Evolutionary conservation across 2,797 vertebrate species (phyloP), one percentile per base, ranked within the genome.

Genomic region (Spea hammondii): DNA sequence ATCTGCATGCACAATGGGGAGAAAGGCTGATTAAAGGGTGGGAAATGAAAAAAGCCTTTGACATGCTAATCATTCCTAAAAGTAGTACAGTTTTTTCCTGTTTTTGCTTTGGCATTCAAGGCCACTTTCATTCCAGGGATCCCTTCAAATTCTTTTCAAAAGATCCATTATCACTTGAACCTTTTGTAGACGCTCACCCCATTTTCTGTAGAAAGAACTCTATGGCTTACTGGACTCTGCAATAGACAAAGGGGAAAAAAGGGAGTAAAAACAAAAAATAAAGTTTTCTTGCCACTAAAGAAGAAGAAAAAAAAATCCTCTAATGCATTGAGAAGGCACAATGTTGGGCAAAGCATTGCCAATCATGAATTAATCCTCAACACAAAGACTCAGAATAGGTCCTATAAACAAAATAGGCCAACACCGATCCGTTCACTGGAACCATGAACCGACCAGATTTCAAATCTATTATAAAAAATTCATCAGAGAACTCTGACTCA

Each of bases 31-130:
- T 81, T 81, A 81, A 50, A 76, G 47, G 44, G 53, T 80, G 73
- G 67, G 48, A 81, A 81, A 76, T 60, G 53, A 54, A 13, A 32
- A 32, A 62, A 48, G 57, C 14, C 75, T 78, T 77, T 82, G 75
- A 82, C 80, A 77, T 77, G 80, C 80, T 77, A 82, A 82, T 77
- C 5, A 62, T 73, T 70, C 60, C n/a, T 62, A 60, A 44, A 77
- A 66, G 79, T 76, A 64, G 69, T 45, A 70, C 70, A 78, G 55
- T 77, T 70, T 32, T 81, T 74, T 82, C 55, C 68, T 65, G 74
- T 57, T 72, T 64, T 66, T 60, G 65, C 65, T 51, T 68, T 55
- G 68, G 55, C 46, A 70, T 77, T 82, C 57, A 77, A 74, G 65
- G 8, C 70, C 8, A 55, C 60, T 66, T 51, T 70, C 75, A 65